These are phyloP conservation scores for Synanceia verrucosa DNA, from an alignment of 2,797 vertebrate genomes.

Conservation along the genomic window DNA sequence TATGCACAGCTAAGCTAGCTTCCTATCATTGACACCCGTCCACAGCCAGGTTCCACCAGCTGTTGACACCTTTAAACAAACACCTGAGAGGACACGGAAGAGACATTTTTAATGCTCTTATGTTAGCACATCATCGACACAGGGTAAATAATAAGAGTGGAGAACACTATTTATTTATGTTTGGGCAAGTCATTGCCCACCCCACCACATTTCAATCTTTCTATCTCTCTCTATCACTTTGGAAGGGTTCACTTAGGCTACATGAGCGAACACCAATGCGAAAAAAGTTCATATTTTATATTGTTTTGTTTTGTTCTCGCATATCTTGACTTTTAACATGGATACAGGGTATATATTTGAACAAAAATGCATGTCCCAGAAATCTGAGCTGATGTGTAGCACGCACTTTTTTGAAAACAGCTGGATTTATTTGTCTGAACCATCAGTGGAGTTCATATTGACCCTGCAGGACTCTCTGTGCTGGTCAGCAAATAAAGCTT, in stretches of 20 bases:
- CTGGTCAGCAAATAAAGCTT: slow-evolving; percentile 31
- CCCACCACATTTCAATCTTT: slow-evolving; percentile 14
- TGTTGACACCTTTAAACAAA: slow-evolving; percentile 69
- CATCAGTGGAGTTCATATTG: slow-evolving; percentile 2
- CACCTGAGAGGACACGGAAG: slow-evolving; percentile 53
- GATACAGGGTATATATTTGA: slow-evolving; percentile 99
- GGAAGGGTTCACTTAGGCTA: slow-evolving; percentile 66
- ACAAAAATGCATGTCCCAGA: slow-evolving; percentile 93
- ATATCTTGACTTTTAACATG: slow-evolving; percentile 93
- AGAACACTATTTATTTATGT: slow-evolving; percentile 79
- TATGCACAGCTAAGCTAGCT: slow-evolving; percentile 59
- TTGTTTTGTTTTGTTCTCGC: slow-evolving; percentile 60
- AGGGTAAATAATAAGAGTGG: slow-evolving; percentile 83
- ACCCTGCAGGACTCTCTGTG: slow-evolving; percentile 10
- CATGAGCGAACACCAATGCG: slow-evolving; percentile 77
- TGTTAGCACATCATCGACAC: slow-evolving; percentile 80
- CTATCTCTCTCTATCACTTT: slow-evolving; percentile 61
- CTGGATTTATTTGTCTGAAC: slow-evolving; percentile 29
- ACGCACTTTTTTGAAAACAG: slow-evolving; percentile 47
- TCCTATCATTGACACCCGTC: slow-evolving; percentile 43
- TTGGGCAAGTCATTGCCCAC: slow-evolving; percentile 55
- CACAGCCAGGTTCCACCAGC: slow-evolving; percentile 42
- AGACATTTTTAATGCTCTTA: slow-evolving; percentile 63
- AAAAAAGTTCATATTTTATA: slow-evolving; percentile 79
- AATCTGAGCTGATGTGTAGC: slow-evolving; percentile 75